Evolutionary conservation across 2,888 invertebrate species (phyloP).

Genomic region (Clostera curtula): DNA sequence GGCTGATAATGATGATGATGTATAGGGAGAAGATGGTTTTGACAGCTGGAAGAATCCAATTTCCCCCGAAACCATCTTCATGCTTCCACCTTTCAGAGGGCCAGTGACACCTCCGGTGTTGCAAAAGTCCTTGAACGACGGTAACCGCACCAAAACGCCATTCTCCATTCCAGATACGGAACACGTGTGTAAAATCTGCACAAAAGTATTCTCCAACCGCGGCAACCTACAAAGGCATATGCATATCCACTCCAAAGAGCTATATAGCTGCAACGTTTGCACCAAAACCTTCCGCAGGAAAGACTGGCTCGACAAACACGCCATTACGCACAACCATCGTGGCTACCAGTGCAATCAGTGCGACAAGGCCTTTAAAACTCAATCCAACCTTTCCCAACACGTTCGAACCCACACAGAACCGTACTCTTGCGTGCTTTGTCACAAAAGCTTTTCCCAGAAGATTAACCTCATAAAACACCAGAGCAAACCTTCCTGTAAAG

Average conservation of each 20-base stretch:
- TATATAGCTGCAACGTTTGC: conserved; percentile 19
- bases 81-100: too few species aligned
- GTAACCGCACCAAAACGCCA: too few species aligned
- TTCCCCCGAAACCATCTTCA: too few species aligned
- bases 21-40: too few species aligned
- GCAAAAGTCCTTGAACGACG: conserved; percentile 3
- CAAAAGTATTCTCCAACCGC: conserved; percentile 18
- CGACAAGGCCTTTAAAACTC: conserved; percentile 29
- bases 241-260: conserved; percentile 13
- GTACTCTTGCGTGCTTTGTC: conserved; percentile 23
- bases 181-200: conserved; percentile 19
- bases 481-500: conserved; percentile 17
- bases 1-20: too few species aligned
- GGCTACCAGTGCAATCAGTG: conserved; percentile 29
- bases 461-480: conserved; percentile 26
- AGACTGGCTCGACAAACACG: conserved; percentile 20
- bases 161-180: neutral
- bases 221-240: conserved; percentile 22
- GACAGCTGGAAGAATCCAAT: too few species aligned
- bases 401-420: conserved; percentile 30
- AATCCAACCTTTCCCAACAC: conserved; percentile 37
- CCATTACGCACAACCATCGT: conserved; percentile 7
- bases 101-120: too few species aligned
- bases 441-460: conserved; percentile 21
- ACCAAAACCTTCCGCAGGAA: conserved; percentile 12